Evolutionary conservation across 2,113 vertebrate genomes (phyloP).

Genomic region (Podarcis raffonei): DNA sequence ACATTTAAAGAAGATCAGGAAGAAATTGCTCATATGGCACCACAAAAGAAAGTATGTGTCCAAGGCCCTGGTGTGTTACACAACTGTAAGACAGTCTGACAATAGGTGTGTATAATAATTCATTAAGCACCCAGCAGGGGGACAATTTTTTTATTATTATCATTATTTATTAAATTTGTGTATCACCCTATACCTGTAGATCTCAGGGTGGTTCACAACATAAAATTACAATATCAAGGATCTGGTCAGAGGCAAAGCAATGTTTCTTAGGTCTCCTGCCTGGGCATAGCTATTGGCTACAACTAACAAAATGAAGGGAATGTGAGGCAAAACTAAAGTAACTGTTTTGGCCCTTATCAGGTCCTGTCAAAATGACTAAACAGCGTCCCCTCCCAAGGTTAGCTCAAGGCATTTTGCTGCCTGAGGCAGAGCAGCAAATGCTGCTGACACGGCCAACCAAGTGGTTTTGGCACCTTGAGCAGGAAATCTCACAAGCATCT

Average conservation of each 20-base stretch:
- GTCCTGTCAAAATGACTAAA: background rate
- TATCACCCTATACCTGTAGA: too few relatives aligned
- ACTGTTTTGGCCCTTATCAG: background rate
- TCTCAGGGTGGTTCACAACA: too few relatives aligned
- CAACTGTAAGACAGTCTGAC: background rate
- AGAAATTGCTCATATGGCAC: background rate
- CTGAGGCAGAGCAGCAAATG: background rate
- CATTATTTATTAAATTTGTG: too few relatives aligned
- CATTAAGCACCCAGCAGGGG: background rate
- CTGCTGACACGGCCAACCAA: background rate
- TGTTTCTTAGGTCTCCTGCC: background rate
- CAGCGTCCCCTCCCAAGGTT: background rate
- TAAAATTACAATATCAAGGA: too few relatives aligned
- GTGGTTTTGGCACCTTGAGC: background rate
- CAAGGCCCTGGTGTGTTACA: too few relatives aligned
- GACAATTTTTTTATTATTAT: too few relatives aligned
- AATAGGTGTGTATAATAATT: background rate
- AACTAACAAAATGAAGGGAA: background rate
- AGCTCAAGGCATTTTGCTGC: background rate
- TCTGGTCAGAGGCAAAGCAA: background rate
- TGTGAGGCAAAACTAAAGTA: background rate
- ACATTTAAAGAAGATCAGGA: background rate
- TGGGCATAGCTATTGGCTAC: background rate
- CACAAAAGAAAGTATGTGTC: background rate
- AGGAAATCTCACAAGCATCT: background rate